Base-by-base conservation (phyloP, 2,888 invertebrate genomes). In the Pardosa pseudoannulata region DNA sequence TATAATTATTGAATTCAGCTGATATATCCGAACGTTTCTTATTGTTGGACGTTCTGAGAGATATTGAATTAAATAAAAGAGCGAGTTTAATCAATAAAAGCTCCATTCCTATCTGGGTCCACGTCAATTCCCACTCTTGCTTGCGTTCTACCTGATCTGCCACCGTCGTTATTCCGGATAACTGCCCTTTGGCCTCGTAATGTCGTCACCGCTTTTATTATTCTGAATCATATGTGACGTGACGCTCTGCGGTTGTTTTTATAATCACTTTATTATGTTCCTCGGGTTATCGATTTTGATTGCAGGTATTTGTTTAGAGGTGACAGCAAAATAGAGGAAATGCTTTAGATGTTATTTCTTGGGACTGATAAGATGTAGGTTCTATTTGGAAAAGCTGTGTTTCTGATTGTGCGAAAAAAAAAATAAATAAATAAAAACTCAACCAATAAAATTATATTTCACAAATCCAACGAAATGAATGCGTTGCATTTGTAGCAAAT, bases 131-230 rank as follows among this genome's bases (percentile, higher is more conserved):
- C 36, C 9, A n/a, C n/a, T 9, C 36, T 7, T 36, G 36, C 36
- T 7, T 7, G 11, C n/a, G 65, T n/a, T 31, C 65, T 29, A 31
- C 29, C 65, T 65, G 65, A 31, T 29, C 65, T 16, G 19, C 16
- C 29, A 3, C 31, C 16, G 13, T 29, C 29, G 13, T 65, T n/a
- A 65, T 31, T 28, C 31, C 31, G n/a, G 16, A 65, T 65, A 65
- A 65, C 13, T 41, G 70, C 39, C 70, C 70, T 70, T 41, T 41
- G 36, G 41, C 27, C 36, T 39, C 11, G 27, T 27, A 32, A 41
- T 39, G 70, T 36, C 70, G 41, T 70, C 70, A 70, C 70, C 28
- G 39, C 68, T 68, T 68, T 68, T 68, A 70, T 70, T 70, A 28
- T 70, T 70, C 27, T 39, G 41, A 70, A 41, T 41, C 39, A 39